A percentile compares a stretch with the other conserved stretches of the same genome.
Evolutionary conservation across 2,797 vertebrate species (phyloP).

Genomic region (Myotis findleyi): DNA sequence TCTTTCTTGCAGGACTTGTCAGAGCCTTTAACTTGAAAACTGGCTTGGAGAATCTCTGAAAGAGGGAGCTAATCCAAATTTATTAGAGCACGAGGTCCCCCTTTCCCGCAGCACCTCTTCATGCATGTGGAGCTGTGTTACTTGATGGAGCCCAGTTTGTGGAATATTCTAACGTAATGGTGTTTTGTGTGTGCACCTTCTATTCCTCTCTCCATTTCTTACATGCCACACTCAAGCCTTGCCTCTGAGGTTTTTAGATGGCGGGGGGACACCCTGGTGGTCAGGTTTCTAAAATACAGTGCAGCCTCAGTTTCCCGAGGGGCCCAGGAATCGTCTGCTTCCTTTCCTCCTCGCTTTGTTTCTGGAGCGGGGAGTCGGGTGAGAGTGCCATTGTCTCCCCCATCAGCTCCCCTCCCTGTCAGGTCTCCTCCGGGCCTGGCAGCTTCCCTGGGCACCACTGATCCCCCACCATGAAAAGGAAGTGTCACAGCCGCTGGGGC

Average conservation of each 20-base stretch:
- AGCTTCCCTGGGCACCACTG: rapidly evolving
- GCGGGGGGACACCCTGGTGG: too few species aligned
- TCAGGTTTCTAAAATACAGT: background rate
- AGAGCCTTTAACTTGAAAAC: background rate
- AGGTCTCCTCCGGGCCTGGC: background rate
- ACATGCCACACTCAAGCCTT: rapidly evolving
- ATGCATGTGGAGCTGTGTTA: background rate
- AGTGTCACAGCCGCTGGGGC: background rate
- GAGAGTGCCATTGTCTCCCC: rapidly evolving
- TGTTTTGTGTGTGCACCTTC: background rate
- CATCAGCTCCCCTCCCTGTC: background rate
- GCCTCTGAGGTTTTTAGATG: background rate
- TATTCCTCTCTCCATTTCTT: background rate
- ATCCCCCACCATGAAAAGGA: background rate
- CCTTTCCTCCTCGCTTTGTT: background rate
- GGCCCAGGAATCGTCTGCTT: rapidly evolving
- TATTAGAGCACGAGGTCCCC: background rate
- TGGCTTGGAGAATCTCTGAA: background rate
- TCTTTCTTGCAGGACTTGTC: background rate
- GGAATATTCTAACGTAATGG: background rate
- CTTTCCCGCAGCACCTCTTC: background rate
- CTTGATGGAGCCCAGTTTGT: background rate
- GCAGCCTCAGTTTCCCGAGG: background rate
- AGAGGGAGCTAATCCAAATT: background rate
- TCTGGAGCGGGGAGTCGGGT: rapidly evolving